Evolutionary conservation across 2,113 vertebrate species (phyloP).

Genomic region (Vimba vimba): DNA sequence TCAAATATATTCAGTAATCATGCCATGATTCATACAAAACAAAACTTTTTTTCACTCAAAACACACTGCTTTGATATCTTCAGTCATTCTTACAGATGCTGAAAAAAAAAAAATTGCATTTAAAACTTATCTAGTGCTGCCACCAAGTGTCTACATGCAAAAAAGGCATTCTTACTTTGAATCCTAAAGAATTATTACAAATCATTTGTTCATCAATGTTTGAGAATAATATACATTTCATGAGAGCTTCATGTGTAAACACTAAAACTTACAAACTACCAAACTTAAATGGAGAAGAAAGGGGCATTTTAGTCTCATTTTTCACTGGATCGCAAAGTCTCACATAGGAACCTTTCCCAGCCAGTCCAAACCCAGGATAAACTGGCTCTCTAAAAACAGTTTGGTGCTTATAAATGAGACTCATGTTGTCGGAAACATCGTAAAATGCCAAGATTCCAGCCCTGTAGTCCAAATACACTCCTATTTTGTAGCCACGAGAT

Average conservation of each 20-base stretch:
- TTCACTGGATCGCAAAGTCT: slow-evolving; percentile 40
- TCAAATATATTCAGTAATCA: neutral
- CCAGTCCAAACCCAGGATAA: slow-evolving; percentile 56
- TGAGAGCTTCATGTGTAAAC: neutral
- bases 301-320: neutral
- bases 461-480: slow-evolving; percentile 57
- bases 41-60: neutral
- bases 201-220: neutral
- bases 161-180: neutral
- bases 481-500: slow-evolving; percentile 30
- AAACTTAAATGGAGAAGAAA: neutral
- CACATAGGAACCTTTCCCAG: slow-evolving; percentile 32
- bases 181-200: neutral
- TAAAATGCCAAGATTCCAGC: slow-evolving; percentile 54
- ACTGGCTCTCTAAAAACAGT: slow-evolving; percentile 54
- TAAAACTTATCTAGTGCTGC: slow-evolving; percentile 39
- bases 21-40: neutral
- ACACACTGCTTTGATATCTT: neutral
- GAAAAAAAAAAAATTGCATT: neutral
- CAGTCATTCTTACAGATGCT: neutral
- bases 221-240: neutral
- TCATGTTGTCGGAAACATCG: slow-evolving; percentile 53
- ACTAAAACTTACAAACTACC: neutral
- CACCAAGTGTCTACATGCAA: slow-evolving; percentile 21
- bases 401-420: slow-evolving; percentile 51